Base-by-base conservation (phyloP, 2,113 vertebrate species). In the Antechinus flavipes region DNA sequence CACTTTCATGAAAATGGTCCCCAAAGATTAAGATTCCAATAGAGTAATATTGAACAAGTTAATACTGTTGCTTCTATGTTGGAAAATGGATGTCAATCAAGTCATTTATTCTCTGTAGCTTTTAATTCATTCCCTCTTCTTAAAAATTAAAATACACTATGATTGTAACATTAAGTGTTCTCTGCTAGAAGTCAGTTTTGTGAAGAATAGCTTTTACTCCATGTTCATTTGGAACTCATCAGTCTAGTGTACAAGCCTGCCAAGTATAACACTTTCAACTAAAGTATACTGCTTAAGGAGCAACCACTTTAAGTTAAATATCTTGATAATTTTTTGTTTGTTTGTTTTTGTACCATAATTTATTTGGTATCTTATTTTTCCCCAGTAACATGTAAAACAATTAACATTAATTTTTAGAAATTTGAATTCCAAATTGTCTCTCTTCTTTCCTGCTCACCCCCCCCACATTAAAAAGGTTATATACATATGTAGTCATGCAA, bases 261-360 rank as follows among this genome's bases (percentile, higher is more conserved):
- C 92, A 93, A 61, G 50, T 54, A 56, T 91, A 90, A 96, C 53
- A 90, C 91, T 55, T 96, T 92, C 92, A 61, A 55, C 58, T 96
- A 89, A 95, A 94, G 54, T 68, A 92, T 84, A 96, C 47, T 12
- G 3, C 42, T 22, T 56, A 94, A 94, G 90, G 27, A 61, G n/a
- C 25, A 55, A 90, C 93, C 89, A 11, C 50, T 52, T 52, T 52
- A 52, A 52, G 50, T 52, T 52, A 52, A 52, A 52, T 10, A 52
- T 52, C 50, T 52, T 52, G 50, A 52, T 52, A 52, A 52, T 52
- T 52, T 52, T 50, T 49, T 42, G 42, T 50, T 52, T 52, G 50
- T 52, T 52, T 52, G 50, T 52, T 52, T 52, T 52, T 52, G 50
- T 52, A 52, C 50, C 50, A 52, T 52, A 52, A 52, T 52, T 52